Conservation (phyloP, 2,797 vertebrate genomes). For the Pseudochromis fuscus region DNA sequence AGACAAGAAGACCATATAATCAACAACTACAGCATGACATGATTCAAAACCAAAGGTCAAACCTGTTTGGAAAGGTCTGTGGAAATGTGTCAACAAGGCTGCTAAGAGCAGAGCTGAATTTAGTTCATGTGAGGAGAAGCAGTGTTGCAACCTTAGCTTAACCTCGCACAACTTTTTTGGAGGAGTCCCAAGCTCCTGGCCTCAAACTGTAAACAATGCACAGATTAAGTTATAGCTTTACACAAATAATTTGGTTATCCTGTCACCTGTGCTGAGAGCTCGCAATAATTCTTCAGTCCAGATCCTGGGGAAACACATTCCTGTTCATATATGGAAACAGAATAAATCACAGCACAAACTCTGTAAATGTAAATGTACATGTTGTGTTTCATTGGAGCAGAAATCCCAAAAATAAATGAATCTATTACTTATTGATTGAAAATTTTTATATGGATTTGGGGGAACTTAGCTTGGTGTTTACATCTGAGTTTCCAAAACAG, state of each 20-base stretch:
- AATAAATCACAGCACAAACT: constrained; percentile 9
- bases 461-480: constrained; percentile 5
- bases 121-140: constrained; percentile 29
- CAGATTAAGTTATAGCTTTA: constrained; percentile 64
- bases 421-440: not conserved
- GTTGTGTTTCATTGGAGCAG: constrained; percentile 6
- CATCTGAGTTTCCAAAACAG: constrained; percentile 12
- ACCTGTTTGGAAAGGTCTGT: constrained; percentile 27
- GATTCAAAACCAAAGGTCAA: constrained; percentile 13
- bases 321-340: constrained; percentile 63
- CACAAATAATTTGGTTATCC: constrained; percentile 71
- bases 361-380: no score
- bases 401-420: not conserved
- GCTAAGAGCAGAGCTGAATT: constrained; percentile 41
- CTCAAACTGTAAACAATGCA: constrained; percentile 68
- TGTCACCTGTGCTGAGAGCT: constrained; percentile 67
- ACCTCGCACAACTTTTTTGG: constrained; percentile 56
- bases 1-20: constrained; percentile 21
- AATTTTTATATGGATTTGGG: constrained; percentile 14
- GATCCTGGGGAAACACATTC: constrained; percentile 48
- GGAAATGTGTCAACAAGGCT: constrained; percentile 46
- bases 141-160: constrained; percentile 61
- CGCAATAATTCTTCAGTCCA: constrained; percentile 57
- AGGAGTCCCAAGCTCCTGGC: constrained; percentile 50
- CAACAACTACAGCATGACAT: not conserved